Base-by-base conservation (phyloP, 1,140 invertebrate species). In the Harpegnathos saltator region DNA sequence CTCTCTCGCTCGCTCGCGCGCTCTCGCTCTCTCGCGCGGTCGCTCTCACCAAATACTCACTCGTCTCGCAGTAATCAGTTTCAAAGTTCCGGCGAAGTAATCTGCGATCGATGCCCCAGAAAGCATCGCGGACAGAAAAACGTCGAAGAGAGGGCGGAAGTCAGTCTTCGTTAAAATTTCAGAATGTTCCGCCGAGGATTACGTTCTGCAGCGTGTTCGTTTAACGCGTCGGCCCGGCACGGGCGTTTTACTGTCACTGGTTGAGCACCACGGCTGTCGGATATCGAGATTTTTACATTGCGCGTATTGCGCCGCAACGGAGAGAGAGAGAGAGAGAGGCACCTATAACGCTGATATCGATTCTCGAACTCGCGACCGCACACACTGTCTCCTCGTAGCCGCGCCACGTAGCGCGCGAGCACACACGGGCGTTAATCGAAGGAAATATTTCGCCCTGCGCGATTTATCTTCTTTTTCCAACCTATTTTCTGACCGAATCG, bases 271-370 rank as follows among this genome's bases (percentile, higher is more conserved):
- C 72, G 61, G 68, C 54, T 85, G 83, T 82, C 83, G 78, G 85
- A 62, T 54, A 72, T 73, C 68, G 77, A 86, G 84, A 86, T 86
- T 82, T 85, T 86, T 85, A 65, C 74, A 86, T 81, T 72, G 84
- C 75, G 52, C 65, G 75, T 59, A 82, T 74, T 73, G 59, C 38
- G 54, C 26, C 63, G 69, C 71, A 80, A 61, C 58, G 50, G 65
- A 80, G 62, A 74, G 81, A 72, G 68, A 33, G 1, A 33, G n/a
- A n/a, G n/a, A n/a, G n/a, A n/a, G n/a, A n/a, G n/a, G n/a, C n/a
- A 62, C 48, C 78, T 72, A 82, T 85, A 86, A 82, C 63, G 48
- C 56, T 59, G 85, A 86, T 85, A 86, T 86, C 71, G 85, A 86
- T 86, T 86, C 75, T 85, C 54, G 58, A 85, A 85, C 77, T 62